Conservation (phyloP, 2,797 vertebrate species). For the Euphonia xanthogaster region DNA sequence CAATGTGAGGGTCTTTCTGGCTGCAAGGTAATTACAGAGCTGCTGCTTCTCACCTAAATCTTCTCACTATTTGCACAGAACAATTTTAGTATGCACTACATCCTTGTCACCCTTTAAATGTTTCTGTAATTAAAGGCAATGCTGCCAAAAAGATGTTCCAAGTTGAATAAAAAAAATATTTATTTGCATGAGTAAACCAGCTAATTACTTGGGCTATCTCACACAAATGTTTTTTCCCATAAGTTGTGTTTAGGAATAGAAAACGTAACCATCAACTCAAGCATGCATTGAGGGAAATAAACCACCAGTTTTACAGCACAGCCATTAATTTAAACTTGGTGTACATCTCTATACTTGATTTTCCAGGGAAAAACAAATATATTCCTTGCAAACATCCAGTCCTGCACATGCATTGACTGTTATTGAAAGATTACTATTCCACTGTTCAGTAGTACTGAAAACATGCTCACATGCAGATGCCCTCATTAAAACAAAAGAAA, state of each 20-base stretch:
- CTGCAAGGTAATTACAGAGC: slow-evolving; percentile 60
- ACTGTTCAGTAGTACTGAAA: not conserved
- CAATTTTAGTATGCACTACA: slow-evolving; percentile 18
- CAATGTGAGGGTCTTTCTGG: slow-evolving; percentile 16
- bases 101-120: slow-evolving; percentile 15
- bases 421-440: not conserved
- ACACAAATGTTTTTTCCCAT: not conserved
- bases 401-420: not conserved
- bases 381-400: not conserved
- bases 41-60: slow-evolving; percentile 41
- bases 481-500: not conserved
- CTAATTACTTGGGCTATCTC: slow-evolving; percentile 22
- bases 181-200: slow-evolving; percentile 24
- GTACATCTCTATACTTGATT: not conserved
- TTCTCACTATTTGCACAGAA: not conserved
- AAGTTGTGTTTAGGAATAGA: not conserved
- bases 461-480: accelerated
- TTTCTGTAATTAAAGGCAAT: slow-evolving; percentile 48
- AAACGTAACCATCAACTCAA: not conserved
- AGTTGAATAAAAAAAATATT: not conserved
- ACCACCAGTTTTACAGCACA: not conserved
- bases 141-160: slow-evolving; percentile 39
- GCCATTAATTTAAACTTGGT: not conserved
- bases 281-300: not conserved
- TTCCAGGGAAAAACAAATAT: not conserved